Evolutionary conservation across 2,113 vertebrate species (phyloP), one percentile per base, ranked within the genome.

Genomic region (Lophius piscatorius): DNA sequence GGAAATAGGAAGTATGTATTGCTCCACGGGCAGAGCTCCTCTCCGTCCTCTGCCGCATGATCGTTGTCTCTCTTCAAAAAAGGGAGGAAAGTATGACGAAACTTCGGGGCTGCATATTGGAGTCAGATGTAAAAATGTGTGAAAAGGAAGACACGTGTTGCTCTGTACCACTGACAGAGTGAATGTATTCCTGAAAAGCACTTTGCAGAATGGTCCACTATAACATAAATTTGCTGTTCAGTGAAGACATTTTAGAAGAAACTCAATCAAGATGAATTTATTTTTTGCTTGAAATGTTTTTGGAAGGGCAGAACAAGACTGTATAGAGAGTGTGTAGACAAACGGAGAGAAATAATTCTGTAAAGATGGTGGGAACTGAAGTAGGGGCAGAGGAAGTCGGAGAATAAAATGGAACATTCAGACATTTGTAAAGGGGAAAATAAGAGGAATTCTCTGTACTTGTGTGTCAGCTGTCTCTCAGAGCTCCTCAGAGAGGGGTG

Each of bases 1-100:
- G 82, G 84, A 88, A 85, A 63, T 72, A 62, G 78, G 74, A 83
- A 80, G 78, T 56, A 69, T 45, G 61, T 74, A 66, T 52, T 78
- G 76, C 75, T 44, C 41, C 24, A 48, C 57, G 57, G 75, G 69
- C 69, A 71, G 46, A 82, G 70, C 50, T 61, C 52, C 63, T n/a
- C n/a, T n/a, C n/a, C n/a, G n/a, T n/a, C n/a, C n/a, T n/a, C n/a
- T n/a, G 12, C 23, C 38, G 21, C 6, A 55, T 33, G 28, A 20
- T 51, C 36, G 35, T 56, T 55, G 17, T 64, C 31, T 51, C 21
- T 34, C 14, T 47, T 13, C 46, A 24, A 44, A 38, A 26, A 34
- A 23, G 9, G 6, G 35, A 14, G 13, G 2, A 24, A 60, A 55
- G 16, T 24, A 35, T 31, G 16, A 21, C 8, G 1, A 58, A 42